These are phyloP conservation scores for Cyclina sinensis DNA, from an alignment of 1,140 invertebrate species.

Conservation along the genomic window DNA sequence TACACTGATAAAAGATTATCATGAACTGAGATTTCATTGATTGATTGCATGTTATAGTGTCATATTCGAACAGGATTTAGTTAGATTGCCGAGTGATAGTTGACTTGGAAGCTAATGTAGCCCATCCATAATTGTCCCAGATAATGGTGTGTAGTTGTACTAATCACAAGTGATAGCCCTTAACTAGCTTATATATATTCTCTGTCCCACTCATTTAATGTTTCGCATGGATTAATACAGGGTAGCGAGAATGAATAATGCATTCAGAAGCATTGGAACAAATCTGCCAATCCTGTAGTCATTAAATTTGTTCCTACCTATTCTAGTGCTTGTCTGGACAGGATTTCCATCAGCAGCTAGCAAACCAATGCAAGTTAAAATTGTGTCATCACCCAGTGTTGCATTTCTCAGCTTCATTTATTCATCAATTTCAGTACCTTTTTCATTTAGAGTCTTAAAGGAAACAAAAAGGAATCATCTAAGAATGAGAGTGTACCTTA, in stretches of 20 bases:
- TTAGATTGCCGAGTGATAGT: constrained; percentile 27
- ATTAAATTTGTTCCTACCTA: no score
- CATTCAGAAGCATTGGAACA: not conserved
- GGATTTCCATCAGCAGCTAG: no score
- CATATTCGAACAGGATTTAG: constrained; percentile 19
- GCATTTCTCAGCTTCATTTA: no score
- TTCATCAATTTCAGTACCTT: no score
- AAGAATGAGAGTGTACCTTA: no score
- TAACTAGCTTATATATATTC: constrained; percentile 39
- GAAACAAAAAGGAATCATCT: no score
- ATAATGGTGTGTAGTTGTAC: not conserved
- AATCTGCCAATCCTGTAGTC: not conserved
- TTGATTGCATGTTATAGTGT: constrained; percentile 25
- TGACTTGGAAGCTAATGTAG: not conserved
- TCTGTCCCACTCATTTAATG: not conserved
- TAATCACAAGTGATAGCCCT: constrained; percentile 37
- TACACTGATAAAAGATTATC: no score
- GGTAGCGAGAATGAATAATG: constrained; percentile 48
- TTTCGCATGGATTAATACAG: constrained; percentile 1
- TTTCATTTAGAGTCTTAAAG: no score
- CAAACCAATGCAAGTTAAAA: no score
- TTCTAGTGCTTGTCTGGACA: no score
- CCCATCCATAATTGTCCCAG: constrained; percentile 6
- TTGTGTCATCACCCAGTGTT: no score
- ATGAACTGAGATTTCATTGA: constrained; percentile 3